Percentiles rank a stretch among this genome's conserved stretches.
These are phyloP conservation scores for Plutomurus gul DNA, from an alignment of 1,140 invertebrate genomes.

Conservation along the genomic window DNA sequence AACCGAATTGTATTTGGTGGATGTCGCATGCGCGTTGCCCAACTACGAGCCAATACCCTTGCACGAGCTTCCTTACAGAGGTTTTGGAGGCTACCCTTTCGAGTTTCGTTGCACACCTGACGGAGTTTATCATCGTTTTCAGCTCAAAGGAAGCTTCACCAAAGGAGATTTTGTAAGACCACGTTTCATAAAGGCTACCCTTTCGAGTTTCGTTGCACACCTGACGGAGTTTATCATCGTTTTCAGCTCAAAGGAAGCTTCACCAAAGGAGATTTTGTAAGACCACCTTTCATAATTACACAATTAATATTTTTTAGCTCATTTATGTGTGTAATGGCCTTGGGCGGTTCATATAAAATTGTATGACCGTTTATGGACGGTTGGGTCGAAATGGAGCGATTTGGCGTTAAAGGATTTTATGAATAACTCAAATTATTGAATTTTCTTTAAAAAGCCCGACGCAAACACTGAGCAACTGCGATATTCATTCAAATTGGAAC, in stretches of 20 bases:
- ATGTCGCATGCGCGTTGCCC: background rate
- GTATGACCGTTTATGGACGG: too few relatives aligned
- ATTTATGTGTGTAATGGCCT: too few relatives aligned
- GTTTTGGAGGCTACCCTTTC: background rate
- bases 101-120: background rate
- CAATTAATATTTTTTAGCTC: background rate
- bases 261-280: conserved; percentile 34
- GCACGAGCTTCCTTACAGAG: background rate
- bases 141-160: background rate
- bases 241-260: background rate
- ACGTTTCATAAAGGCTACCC: conserved; percentile 10
- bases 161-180: conserved; percentile 34
- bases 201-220: conserved; percentile 4
- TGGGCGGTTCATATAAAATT: too few relatives aligned
- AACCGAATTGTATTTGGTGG: conserved; percentile 20
- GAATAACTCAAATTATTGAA: background rate
- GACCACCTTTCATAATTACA: background rate
- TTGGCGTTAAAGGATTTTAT: too few relatives aligned
- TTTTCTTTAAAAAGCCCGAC: background rate
- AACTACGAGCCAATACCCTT: background rate
- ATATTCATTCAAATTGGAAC: background rate
- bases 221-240: conserved; percentile 1
- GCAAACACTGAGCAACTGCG: background rate
- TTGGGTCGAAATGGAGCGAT: too few relatives aligned
- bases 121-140: background rate